These are phyloP conservation scores for Cyanistes caeruleus DNA, from an alignment of 2,113 vertebrate genomes.

Conservation along the genomic window DNA sequence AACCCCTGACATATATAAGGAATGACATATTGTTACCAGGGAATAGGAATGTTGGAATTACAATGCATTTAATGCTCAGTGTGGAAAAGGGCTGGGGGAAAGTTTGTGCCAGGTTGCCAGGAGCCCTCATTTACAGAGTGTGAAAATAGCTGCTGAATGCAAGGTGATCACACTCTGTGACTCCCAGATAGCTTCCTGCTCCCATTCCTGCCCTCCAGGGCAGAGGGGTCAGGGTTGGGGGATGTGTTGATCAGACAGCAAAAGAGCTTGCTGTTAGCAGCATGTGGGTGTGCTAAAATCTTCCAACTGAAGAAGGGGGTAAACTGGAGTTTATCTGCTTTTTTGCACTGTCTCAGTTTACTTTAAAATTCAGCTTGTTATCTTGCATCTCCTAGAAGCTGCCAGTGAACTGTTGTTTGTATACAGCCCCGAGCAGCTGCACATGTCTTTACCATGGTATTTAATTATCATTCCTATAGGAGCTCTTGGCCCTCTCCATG, in stretches of 20 bases:
- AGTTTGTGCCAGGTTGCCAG: background rate
- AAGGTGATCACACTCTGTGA: background rate
- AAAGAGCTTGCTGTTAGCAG: background rate
- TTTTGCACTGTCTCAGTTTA: background rate
- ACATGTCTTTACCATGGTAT: background rate
- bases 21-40: background rate
- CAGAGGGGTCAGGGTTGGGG: fast-evolving
- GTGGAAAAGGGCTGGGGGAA: background rate
- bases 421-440: background rate
- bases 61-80: background rate
- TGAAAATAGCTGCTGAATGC: background rate
- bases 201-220: background rate
- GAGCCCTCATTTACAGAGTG: background rate
- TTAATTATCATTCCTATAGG: background rate
- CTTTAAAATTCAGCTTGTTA: background rate
- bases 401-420: background rate
- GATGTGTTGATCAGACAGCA: background rate
- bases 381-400: background rate
- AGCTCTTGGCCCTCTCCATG: background rate
- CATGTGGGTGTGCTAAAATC: background rate
- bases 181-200: background rate
- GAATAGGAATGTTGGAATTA: background rate
- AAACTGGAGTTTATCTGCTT: background rate
- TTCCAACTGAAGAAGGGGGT: background rate
- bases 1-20: background rate